Conservation (phyloP, 2,797 vertebrate species). For the Centroberyx gerrardi region DNA sequence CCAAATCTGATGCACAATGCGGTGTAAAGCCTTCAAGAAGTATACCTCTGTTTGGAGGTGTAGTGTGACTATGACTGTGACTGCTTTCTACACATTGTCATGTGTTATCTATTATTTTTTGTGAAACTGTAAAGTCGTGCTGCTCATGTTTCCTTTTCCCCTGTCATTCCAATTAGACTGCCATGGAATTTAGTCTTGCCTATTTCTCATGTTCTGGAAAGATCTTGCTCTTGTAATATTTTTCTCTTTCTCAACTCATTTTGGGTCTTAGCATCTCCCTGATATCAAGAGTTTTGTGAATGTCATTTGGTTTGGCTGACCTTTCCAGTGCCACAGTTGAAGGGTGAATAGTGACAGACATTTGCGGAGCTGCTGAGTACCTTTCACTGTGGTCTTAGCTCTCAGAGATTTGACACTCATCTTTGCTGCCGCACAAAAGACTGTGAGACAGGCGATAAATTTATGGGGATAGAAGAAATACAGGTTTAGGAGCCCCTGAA, state of each 20-base stretch:
- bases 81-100: no score
- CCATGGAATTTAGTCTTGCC: not conserved
- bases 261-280: not conserved
- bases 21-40: no score
- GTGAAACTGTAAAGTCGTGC: no score
- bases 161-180: not conserved
- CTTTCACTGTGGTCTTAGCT: slow-evolving; percentile 71
- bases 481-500: slow-evolving; percentile 79
- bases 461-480: slow-evolving; percentile 76
- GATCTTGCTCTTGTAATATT: not conserved
- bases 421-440: slow-evolving; percentile 72
- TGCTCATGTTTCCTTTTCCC: no score
- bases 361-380: slow-evolving; percentile 62
- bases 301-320: slow-evolving; percentile 48
- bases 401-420: slow-evolving; percentile 76
- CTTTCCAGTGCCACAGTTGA: slow-evolving; percentile 48
- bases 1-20: no score
- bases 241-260: not conserved
- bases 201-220: not conserved
- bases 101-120: no score
- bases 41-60: no score
- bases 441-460: slow-evolving; percentile 76
- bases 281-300: slow-evolving; percentile 25
- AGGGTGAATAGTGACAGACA: slow-evolving; percentile 56
- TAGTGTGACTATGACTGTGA: no score